Evolutionary conservation across 2,797 vertebrate genomes (phyloP).

Genomic region (Cryptoprocta ferox): DNA sequence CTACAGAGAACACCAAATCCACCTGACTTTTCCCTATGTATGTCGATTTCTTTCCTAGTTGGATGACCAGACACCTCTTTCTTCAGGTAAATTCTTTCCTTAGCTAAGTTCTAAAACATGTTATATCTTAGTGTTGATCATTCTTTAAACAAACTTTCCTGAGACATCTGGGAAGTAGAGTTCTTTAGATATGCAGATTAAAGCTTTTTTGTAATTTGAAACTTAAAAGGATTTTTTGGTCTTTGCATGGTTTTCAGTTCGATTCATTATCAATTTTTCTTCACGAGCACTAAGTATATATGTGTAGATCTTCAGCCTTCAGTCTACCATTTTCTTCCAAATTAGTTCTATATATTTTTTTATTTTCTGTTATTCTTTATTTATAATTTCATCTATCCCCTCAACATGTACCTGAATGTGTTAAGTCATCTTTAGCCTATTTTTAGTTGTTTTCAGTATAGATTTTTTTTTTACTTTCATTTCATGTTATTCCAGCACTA

Average conservation of each 20-base stretch:
- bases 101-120: neutral
- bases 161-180: neutral
- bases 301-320: neutral
- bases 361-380: neutral
- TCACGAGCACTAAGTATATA: neutral
- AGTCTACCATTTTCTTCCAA: neutral
- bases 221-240: neutral
- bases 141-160: neutral
- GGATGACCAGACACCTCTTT: neutral
- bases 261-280: conserved; percentile 6
- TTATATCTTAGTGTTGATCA: neutral
- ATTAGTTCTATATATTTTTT: neutral
- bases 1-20: neutral
- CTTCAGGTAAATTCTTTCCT: neutral
- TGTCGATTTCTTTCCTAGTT: neutral
- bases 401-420: neutral
- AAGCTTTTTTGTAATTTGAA: neutral
- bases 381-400: neutral
- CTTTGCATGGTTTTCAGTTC: neutral
- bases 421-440: conserved; percentile 28
- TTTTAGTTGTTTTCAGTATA: neutral
- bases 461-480: neutral
- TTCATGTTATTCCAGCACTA: neutral
- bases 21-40: neutral
- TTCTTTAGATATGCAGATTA: neutral